A percentile compares a stretch with the other conserved stretches of the same genome.
Conservation (phyloP, 2,797 vertebrate species). For the Erethizon dorsatum region DNA sequence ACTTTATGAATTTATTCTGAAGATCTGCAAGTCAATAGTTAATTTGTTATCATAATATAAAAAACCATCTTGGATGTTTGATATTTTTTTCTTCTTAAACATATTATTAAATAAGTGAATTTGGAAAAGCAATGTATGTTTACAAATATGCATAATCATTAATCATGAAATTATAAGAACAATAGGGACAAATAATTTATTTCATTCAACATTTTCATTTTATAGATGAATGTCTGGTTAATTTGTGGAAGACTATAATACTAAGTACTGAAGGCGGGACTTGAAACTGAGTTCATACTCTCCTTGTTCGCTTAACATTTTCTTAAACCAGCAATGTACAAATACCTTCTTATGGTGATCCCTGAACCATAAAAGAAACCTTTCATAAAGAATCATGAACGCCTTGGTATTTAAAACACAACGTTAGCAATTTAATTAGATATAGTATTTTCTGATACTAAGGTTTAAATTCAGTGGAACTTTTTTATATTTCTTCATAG, state of each 20-base stretch:
- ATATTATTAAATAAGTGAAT: not conserved
- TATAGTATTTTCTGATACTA: not conserved
- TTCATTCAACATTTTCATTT: not conserved
- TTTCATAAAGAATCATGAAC: not conserved
- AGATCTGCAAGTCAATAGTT: not conserved
- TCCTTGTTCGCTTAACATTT: not conserved
- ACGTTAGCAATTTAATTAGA: not conserved
- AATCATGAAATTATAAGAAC: not conserved
- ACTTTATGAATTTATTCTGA: not conserved
- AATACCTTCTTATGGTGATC: not conserved
- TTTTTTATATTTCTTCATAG: not conserved
- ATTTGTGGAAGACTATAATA: not conserved
- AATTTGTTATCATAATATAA: not conserved
- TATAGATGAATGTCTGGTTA: not conserved
- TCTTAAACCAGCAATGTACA: not conserved
- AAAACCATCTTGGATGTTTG: not conserved
- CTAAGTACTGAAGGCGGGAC: not conserved
- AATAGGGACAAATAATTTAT: not conserved
- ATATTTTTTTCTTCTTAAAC: not conserved
- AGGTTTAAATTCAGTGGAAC: not conserved
- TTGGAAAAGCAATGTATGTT: not conserved
- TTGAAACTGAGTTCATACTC: not conserved
- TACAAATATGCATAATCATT: not conserved
- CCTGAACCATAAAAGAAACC: not conserved
- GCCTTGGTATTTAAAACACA: not conserved